phyloP scores from a whole-genome alignment of 2,797 vertebrate species.

The Pygocentrus nattereri region DNA sequence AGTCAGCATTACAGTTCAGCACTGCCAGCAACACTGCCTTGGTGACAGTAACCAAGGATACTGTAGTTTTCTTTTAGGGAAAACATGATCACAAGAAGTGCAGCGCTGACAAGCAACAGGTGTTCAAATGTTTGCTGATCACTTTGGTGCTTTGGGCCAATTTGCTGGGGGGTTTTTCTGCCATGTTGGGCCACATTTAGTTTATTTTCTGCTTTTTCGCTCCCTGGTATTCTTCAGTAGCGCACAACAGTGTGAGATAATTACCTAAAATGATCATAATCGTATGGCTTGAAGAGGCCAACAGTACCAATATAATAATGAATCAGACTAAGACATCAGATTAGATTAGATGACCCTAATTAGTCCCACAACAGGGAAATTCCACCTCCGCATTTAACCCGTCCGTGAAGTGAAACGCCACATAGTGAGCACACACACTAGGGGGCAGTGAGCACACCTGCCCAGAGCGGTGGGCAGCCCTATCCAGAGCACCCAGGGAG shows the following conservation, averaged over 20 bases:
- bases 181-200: neutral
- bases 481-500: too few relatives aligned
- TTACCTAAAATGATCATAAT: neutral
- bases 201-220: neutral
- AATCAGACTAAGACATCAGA: too few relatives aligned
- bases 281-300: too few relatives aligned
- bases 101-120: neutral
- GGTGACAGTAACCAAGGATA: constrained; percentile 81
- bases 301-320: too few relatives aligned
- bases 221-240: neutral
- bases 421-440: too few relatives aligned
- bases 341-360: too few relatives aligned
- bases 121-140: constrained; percentile 9
- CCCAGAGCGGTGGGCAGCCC: too few relatives aligned
- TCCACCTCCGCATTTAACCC: too few relatives aligned
- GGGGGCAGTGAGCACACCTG: too few relatives aligned
- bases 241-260: neutral
- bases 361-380: too few relatives aligned
- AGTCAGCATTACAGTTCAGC: constrained; percentile 62
- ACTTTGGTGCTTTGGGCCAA: neutral
- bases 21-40: constrained; percentile 68
- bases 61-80: constrained; percentile 63
- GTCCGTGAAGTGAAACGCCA: too few relatives aligned
- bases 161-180: neutral
- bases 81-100: constrained; percentile 43